Evolutionary conservation across 2,113 vertebrate genomes (phyloP), one percentile per base, ranked within the genome.

Genomic region (Pimephales promelas): DNA sequence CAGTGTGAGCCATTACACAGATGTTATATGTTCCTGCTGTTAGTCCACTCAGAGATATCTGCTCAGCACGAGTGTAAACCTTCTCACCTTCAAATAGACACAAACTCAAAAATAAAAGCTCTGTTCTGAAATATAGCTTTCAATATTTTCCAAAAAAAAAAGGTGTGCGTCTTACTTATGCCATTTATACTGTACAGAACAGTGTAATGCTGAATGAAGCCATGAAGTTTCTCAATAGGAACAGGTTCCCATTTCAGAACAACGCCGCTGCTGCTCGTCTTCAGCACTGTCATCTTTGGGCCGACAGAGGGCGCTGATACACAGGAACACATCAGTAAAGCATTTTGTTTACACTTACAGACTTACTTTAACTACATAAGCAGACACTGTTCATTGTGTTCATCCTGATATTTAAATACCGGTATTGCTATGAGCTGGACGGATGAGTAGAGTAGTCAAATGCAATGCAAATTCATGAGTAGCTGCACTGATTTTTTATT

Each of bases 121-220:
- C 20, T 40, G 34, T 8, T 40, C 40, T 40, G 40, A 40, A 40
- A 40, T 40, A 40, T 14, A 13, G 2, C 40, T 47, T 71, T 16
- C 0, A 54, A 18, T 49, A 10, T 75, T 16, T 18, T 13, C 20
- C 20, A 24, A 49, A 36, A 11, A 52, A 16, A 64, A n/a, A n/a
- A n/a, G n/a, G 8, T 43, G 1, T 59, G 66, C 18, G 8, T 88
- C 93, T 92, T 85, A 93, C 92, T 88, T 34, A 56, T 52, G 2
- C 84, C 86, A 10, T 92, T 83, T 70, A 24, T 45, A 36, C 82
- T 70, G 82, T 88, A 94, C 49, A 49, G 6, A 2, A 95, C 10
- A 1, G 89, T 93, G 88, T 93, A 95, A 87, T 87, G 89, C 18
- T 56, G 71, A 81, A 94, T 83, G 84, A 92, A 92, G 6, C 93